phyloP scores from a whole-genome alignment of 2,888 invertebrate genomes.

The Hydropsyche betteni region DNA sequence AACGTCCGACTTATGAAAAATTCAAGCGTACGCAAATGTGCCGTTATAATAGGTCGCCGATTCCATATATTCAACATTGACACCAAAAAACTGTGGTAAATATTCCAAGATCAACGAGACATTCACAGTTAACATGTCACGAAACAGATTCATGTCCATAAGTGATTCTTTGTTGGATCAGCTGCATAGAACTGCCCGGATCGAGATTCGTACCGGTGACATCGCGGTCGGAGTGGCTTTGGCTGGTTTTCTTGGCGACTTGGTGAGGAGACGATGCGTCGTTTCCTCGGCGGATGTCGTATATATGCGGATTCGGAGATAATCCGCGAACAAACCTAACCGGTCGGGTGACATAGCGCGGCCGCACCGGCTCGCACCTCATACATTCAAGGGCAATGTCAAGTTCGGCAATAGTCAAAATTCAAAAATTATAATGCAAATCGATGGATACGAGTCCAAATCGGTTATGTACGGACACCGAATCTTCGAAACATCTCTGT shows the following conservation, averaged over 20 bases:
- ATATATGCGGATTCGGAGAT: slow-evolving; percentile 39
- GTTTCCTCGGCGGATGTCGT: slow-evolving; percentile 40
- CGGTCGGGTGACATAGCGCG: slow-evolving; percentile 21
- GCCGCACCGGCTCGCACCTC: slow-evolving; percentile 19
- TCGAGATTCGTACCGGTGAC: too few species aligned
- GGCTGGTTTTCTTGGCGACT: too few species aligned
- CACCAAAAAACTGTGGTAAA: background rate
- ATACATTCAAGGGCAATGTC: slow-evolving; percentile 39
- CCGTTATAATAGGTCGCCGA: slow-evolving; percentile 16
- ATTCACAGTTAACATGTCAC: background rate
- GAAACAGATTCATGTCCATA: background rate
- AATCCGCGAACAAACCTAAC: slow-evolving; percentile 28
- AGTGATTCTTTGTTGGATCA: background rate
- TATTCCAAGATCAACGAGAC: too few species aligned
- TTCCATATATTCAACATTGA: slow-evolving; percentile 14
- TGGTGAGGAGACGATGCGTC: background rate
- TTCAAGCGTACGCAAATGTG: slow-evolving; percentile 7
- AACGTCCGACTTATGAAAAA: background rate
- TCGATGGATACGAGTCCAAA: too few species aligned
- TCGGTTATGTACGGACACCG: too few species aligned
- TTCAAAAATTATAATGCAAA: too few species aligned
- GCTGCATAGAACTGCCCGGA: too few species aligned
- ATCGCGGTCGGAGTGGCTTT: too few species aligned
- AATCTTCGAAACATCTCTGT: background rate
- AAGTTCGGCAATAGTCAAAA: slow-evolving; percentile 22